Percentiles rank a stretch among this genome's conserved stretches.
Conservation (phyloP, 1,140 invertebrate species). For the Condylostylus longicornis region DNA sequence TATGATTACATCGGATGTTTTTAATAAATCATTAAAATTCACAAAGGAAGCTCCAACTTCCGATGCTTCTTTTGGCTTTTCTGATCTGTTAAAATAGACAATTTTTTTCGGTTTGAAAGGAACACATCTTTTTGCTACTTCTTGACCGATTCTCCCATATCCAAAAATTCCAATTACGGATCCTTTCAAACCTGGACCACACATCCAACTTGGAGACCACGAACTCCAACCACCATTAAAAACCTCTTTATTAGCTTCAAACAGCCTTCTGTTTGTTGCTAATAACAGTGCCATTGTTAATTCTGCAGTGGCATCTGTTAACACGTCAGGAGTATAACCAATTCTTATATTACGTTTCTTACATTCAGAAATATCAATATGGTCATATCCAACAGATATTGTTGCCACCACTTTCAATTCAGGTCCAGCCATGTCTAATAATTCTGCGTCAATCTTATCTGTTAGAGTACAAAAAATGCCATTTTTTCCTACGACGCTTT, state of each 20-base stretch:
- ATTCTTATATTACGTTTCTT: constrained; percentile 51
- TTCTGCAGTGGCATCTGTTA: constrained; percentile 89
- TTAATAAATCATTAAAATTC: constrained; percentile 50
- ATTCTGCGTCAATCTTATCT: constrained; percentile 69
- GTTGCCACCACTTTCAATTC: constrained; percentile 71
- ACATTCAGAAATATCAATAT: constrained; percentile 55
- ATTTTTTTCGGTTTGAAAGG: constrained; percentile 57
- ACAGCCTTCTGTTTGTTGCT: constrained; percentile 43
- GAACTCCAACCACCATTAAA: constrained; percentile 64
- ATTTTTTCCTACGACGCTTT: constrained; percentile 52
- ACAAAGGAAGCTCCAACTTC: constrained; percentile 52
- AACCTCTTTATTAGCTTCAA: constrained; percentile 64
- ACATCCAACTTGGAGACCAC: constrained; percentile 83
- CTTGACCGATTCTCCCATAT: constrained; percentile 69
- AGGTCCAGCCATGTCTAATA: constrained; percentile 54
- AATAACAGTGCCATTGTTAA: constrained; percentile 46
- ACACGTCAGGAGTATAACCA: constrained; percentile 79
- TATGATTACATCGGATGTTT: constrained; percentile 67
- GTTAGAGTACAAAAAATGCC: constrained; percentile 68
- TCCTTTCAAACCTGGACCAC: constrained; percentile 62
- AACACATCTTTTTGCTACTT: constrained; percentile 51
- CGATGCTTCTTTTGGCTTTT: constrained; percentile 43
- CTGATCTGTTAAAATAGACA: constrained; percentile 53
- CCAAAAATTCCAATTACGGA: constrained; percentile 78
- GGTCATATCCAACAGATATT: constrained; percentile 77